These are phyloP conservation scores for Himalopsyche phryganea DNA, from an alignment of 1,140 invertebrate species.

Conservation along the genomic window DNA sequence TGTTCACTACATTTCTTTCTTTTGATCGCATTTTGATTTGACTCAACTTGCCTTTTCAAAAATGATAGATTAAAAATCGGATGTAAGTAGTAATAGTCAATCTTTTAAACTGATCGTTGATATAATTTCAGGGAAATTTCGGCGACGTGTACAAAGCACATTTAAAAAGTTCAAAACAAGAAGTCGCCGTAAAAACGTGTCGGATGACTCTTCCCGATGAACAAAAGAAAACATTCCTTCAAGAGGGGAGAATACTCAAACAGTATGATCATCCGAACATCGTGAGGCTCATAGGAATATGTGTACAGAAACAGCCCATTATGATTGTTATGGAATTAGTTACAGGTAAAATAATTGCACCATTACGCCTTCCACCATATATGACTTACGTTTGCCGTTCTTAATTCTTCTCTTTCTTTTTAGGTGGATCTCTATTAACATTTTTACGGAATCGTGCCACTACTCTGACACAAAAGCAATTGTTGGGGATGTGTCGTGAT, in stretches of 20 bases:
- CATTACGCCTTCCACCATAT: too few relatives aligned
- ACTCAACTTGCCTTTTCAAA: too few relatives aligned
- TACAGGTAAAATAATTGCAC: too few relatives aligned
- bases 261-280: constrained; percentile 97
- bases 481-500: constrained; percentile 89
- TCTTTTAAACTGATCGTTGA: too few relatives aligned
- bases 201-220: constrained; percentile 90
- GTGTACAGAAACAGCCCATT: constrained; percentile 95
- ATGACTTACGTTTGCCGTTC: too few relatives aligned
- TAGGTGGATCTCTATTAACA: constrained; percentile 85
- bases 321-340: constrained; percentile 99
- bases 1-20: too few relatives aligned
- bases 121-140: constrained; percentile 85
- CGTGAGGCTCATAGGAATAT: constrained; percentile 95
- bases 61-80: too few relatives aligned
- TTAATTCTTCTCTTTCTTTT: too few relatives aligned
- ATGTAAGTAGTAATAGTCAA: too few relatives aligned
- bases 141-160: constrained; percentile 94
- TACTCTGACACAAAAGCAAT: constrained; percentile 64
- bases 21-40: too few relatives aligned
- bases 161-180: constrained; percentile 73
- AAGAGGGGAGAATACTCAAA: constrained; percentile 92
- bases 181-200: constrained; percentile 96
- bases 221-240: constrained; percentile 93
- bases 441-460: constrained; percentile 78